Conservation (phyloP, 2,113 vertebrate genomes). For the Tylochromis polylepis region DNA sequence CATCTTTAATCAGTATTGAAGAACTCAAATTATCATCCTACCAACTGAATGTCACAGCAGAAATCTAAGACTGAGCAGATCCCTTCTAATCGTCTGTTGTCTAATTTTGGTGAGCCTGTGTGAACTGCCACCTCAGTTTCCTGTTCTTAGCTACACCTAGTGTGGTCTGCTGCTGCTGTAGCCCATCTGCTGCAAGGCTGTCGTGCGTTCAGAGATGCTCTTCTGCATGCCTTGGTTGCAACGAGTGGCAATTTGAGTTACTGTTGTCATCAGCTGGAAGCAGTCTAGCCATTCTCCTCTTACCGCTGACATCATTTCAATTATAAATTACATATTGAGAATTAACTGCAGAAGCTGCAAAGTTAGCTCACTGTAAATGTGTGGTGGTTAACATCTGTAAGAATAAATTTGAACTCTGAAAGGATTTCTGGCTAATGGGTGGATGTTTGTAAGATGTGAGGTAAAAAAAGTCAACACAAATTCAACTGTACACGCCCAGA, state of each 20-base stretch:
- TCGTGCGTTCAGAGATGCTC: background rate
- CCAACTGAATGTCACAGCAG: background rate
- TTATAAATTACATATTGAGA: slow-evolving; percentile 2
- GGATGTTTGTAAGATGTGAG: background rate
- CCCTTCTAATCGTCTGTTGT: background rate
- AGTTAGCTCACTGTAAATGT: background rate
- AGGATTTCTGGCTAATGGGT: background rate
- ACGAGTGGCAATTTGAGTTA: background rate
- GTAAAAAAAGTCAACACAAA: background rate
- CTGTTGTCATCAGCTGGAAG: background rate
- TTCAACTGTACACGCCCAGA: background rate
- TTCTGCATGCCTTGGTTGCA: background rate
- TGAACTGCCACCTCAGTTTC: background rate
- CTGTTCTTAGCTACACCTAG: background rate
- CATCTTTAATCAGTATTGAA: background rate
- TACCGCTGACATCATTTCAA: background rate
- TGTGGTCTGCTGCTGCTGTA: background rate
- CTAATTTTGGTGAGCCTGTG: background rate
- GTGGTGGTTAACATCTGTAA: background rate
- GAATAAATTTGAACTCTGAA: background rate
- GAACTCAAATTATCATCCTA: too few species aligned
- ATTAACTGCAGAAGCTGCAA: background rate
- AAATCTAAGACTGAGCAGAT: background rate
- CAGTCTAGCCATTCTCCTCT: background rate
- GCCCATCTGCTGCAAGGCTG: background rate